Base-by-base conservation (phyloP, 1,140 invertebrate genomes). In the Drosophila sturtevanti region DNA sequence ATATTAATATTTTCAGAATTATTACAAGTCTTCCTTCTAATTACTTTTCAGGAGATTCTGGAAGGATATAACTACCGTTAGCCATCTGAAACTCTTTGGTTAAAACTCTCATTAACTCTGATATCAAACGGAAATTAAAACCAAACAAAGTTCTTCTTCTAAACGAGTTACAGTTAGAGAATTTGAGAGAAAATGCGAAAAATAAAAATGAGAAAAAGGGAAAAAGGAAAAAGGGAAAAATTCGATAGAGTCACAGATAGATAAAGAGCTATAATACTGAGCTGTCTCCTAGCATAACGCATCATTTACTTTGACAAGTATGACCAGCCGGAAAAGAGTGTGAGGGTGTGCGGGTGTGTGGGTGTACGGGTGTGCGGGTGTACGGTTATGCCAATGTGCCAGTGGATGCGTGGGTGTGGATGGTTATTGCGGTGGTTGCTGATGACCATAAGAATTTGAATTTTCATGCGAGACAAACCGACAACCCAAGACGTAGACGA, bases 51-150 rank as follows among this genome's bases (percentile, higher is more conserved):
- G n/a, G n/a, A n/a, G 27, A 31, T 6, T 6, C 6, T 31, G 3
- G 27, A 0, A 31, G 1, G 6, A 31, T 31, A 6, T 31, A 31
- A 1, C 24, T 21, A 24, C 10, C 4, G 2, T 37, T 37, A 37
- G 2, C 2, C 35, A 12, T 9, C 14, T 44, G 12, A 18, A 44
- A 44, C 14, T 44, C 1, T 44, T 44, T 44, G 41, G 38, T 12
- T 14, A 16, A 18, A 44, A 48, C 41, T 21, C n/a, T 48, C 16
- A 21, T 48, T 48, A 21, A 48, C 2, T 9, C 2, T 16, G 21
- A 48, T 21, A 48, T 48, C 41, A 21, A 48, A 48, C 41, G 41
- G 16, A 48, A 48, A 48, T 86, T 87, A 86, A 86, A 86, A 82
- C 60, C 75, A 59, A 52, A 48, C 44, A 61, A 48, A 48, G 1